Conservation (phyloP, 2,113 vertebrate genomes). For the Oreochromis niloticus region DNA sequence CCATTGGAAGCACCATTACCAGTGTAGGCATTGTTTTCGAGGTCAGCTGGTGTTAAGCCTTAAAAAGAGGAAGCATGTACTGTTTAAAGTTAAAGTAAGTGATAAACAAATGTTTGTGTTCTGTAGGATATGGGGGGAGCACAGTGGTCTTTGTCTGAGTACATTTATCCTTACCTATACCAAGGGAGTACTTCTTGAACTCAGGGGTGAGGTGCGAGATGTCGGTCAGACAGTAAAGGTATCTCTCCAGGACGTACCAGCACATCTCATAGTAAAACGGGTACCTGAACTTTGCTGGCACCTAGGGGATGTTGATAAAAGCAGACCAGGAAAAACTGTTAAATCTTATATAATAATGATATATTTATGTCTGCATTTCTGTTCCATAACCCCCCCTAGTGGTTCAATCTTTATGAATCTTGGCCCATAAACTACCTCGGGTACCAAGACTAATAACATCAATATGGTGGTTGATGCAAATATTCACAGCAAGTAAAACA, state of each 20-base stretch:
- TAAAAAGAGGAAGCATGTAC: neutral
- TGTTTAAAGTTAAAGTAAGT: neutral
- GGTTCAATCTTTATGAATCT: neutral
- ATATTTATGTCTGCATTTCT: neutral
- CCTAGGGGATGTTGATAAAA: conserved; percentile 68
- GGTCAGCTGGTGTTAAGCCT: conserved; percentile 66
- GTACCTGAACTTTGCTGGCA: conserved; percentile 95
- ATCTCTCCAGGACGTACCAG: conserved; percentile 96
- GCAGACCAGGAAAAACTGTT: neutral
- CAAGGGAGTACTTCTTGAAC: conserved; percentile 93
- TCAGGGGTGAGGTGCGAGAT: conserved; percentile 91
- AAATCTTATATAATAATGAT: neutral
- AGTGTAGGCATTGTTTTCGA: conserved; percentile 20
- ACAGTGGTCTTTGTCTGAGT: neutral
- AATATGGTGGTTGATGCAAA: neutral
- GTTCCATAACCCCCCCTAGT: neutral
- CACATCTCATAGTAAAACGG: conserved; percentile 99
- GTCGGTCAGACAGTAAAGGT: conserved; percentile 92
- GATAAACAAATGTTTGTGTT: neutral
- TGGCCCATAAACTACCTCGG: neutral
- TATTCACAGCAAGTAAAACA: neutral
- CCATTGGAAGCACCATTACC: conserved; percentile 47
- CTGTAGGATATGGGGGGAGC: neutral
- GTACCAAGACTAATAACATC: neutral
- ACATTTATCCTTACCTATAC: conserved; percentile 78